phyloP scores from a whole-genome alignment of 2,888 invertebrate species.

The Stenurella melanura region DNA sequence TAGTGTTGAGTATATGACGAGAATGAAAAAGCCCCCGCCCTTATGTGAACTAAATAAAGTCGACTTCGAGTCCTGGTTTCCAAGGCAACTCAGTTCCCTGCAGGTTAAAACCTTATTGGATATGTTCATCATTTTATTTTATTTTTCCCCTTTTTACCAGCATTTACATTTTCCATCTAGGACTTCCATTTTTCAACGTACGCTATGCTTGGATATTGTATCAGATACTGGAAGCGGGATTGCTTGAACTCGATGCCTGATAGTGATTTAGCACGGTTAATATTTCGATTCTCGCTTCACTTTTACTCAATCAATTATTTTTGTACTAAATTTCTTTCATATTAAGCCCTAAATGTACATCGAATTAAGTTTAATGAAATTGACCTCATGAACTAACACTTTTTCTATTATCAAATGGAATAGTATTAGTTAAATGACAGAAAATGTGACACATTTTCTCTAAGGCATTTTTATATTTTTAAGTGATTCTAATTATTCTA shows the following conservation, averaged over 20 bases:
- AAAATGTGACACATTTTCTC: no score
- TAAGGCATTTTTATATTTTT: no score
- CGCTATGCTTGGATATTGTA: slow-evolving; percentile 66
- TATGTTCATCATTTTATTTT: slow-evolving; percentile 73
- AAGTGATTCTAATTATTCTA: no score
- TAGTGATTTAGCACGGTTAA: slow-evolving; percentile 19
- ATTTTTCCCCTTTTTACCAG: slow-evolving; percentile 69
- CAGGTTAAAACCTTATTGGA: slow-evolving; percentile 74
- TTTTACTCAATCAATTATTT: slow-evolving; percentile 61
- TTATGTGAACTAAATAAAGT: slow-evolving; percentile 69
- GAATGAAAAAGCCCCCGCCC: slow-evolving; percentile 58
- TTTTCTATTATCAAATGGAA: neutral
- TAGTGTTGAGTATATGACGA: slow-evolving; percentile 39
- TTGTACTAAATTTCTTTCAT: slow-evolving; percentile 33
- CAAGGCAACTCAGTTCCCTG: slow-evolving; percentile 71
- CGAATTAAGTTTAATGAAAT: neutral
- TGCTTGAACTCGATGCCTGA: slow-evolving; percentile 36
- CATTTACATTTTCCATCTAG: slow-evolving; percentile 71
- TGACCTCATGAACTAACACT: neutral
- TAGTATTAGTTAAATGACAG: neutral
- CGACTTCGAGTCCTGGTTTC: slow-evolving; percentile 67
- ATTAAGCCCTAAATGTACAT: slow-evolving; percentile 3
- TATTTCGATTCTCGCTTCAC: slow-evolving; percentile 43
- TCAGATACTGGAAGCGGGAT: slow-evolving; percentile 54
- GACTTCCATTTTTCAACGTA: slow-evolving; percentile 70